These are phyloP conservation scores for Sebastes taczanowskii DNA, from an alignment of 2,797 vertebrate genomes.

Conservation along the genomic window DNA sequence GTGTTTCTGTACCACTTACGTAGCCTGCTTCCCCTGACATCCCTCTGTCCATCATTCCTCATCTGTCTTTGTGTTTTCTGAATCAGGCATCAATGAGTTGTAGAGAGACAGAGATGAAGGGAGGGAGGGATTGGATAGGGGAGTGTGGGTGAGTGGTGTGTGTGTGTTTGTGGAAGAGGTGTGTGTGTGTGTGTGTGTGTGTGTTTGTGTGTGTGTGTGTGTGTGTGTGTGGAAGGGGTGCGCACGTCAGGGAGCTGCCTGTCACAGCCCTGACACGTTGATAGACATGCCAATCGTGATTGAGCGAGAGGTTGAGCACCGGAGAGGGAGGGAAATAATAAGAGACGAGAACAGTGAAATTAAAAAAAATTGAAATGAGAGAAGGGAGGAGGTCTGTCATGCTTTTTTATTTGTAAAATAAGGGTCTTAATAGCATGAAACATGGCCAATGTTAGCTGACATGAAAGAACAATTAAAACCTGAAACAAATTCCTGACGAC, in stretches of 20 bases:
- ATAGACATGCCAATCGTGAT: conserved; percentile 75
- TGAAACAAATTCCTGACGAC: background rate
- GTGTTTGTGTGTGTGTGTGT: background rate
- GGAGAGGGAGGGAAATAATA: conserved; percentile 12
- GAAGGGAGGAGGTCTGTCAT: background rate
- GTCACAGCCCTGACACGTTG: conserved; percentile 66
- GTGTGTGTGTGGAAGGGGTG: background rate
- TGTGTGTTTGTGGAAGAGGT: background rate
- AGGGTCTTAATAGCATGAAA: background rate
- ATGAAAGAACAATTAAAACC: background rate
- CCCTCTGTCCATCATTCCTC: conserved; percentile 33
- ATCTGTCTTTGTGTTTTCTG: conserved; percentile 36
- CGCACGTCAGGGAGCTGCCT: conserved; percentile 65
- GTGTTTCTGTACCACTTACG: background rate
- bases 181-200: background rate
- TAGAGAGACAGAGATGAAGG: conserved; percentile 30
- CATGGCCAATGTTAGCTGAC: background rate
- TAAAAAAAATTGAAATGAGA: conserved; percentile 26
- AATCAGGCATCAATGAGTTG: conserved; percentile 44
- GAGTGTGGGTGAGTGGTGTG: background rate
- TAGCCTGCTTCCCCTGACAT: background rate
- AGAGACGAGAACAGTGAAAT: conserved; percentile 38
- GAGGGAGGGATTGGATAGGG: background rate
- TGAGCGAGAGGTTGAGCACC: conserved; percentile 35
- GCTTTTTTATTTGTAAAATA: background rate